phyloP scores from a whole-genome alignment of 1,140 invertebrate species.

The Centruroides sculpturatus region DNA sequence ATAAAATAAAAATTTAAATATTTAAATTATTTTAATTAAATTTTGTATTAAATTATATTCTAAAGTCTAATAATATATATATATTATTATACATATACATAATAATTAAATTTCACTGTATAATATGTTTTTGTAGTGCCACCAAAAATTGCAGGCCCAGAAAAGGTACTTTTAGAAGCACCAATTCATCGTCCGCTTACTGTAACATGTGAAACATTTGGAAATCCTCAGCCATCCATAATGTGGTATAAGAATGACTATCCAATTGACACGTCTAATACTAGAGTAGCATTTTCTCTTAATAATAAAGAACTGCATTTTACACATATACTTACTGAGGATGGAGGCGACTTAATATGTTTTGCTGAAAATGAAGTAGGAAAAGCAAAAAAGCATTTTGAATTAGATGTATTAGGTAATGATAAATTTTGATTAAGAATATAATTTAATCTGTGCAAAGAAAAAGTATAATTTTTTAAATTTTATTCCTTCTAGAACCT shows the following conservation, averaged over 20 bases:
- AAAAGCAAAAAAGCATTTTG: conserved; percentile 40
- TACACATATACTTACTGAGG: conserved; percentile 23
- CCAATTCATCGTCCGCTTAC: conserved; percentile 26
- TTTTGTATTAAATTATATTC: too few species aligned
- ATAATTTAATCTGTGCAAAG: too few species aligned
- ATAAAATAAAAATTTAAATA: too few species aligned
- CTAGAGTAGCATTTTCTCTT: too few species aligned
- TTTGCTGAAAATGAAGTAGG: conserved; percentile 70
- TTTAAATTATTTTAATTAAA: too few species aligned
- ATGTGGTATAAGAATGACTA: conserved; percentile 38
- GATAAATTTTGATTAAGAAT: too few species aligned
- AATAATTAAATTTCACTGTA: background rate
- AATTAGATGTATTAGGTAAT: conserved; percentile 15
- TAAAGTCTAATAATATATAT: too few species aligned
- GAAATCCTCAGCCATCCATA: conserved; percentile 18
- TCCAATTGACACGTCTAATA: background rate
- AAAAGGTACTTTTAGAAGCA: conserved; percentile 24
- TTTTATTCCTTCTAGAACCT: too few species aligned
- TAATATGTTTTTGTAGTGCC: conserved; percentile 18
- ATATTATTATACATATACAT: background rate
- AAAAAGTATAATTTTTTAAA: too few species aligned
- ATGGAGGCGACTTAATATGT: conserved; percentile 77
- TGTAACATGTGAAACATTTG: conserved; percentile 16
- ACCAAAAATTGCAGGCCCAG: conserved; percentile 20
- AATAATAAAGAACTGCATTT: background rate